A percentile compares a stretch with the other conserved stretches of the same genome.
phyloP scores from a whole-genome alignment of 2,888 invertebrate genomes.

The Diploptera punctata region DNA sequence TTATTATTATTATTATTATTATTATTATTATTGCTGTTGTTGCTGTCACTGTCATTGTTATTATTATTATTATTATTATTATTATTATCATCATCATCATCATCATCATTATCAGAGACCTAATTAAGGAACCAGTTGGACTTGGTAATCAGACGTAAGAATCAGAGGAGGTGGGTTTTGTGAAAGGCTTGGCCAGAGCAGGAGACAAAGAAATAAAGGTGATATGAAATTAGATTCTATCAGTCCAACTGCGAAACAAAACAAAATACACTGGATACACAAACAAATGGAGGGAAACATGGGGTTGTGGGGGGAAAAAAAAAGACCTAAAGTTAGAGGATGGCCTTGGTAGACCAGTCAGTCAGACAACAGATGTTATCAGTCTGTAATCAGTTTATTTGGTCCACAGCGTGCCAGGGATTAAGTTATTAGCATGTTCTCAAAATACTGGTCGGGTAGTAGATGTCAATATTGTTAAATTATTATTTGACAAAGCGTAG shows the following conservation, averaged over 20 bases:
- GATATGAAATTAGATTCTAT: neutral
- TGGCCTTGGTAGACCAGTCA: constrained; percentile 14
- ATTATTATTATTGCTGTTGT: neutral
- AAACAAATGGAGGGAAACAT: constrained; percentile 10
- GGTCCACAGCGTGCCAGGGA: neutral
- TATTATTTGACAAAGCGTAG: too few species aligned
- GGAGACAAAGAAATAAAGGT: neutral
- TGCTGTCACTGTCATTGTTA: neutral
- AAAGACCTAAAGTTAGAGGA: too few species aligned
- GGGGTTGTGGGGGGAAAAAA: too few species aligned
- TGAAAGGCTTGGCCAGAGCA: neutral
- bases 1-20: neutral
- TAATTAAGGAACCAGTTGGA: too few species aligned
- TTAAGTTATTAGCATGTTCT: too few species aligned
- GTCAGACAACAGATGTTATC: constrained; percentile 29
- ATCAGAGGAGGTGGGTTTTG: too few species aligned
- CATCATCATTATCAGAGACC: neutral
- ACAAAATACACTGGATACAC: too few species aligned
- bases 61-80: neutral
- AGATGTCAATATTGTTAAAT: too few species aligned
- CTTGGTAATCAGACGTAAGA: too few species aligned
- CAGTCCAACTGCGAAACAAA: neutral
- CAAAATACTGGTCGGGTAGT: too few species aligned
- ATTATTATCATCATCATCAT: neutral
- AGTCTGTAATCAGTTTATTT: constrained; percentile 33